A percentile compares a stretch with the other conserved stretches of the same genome.
Conservation (phyloP, 30 jellyfish, hydroid and myxozoan genomes). For the Turritopsis dohrnii region DNA sequence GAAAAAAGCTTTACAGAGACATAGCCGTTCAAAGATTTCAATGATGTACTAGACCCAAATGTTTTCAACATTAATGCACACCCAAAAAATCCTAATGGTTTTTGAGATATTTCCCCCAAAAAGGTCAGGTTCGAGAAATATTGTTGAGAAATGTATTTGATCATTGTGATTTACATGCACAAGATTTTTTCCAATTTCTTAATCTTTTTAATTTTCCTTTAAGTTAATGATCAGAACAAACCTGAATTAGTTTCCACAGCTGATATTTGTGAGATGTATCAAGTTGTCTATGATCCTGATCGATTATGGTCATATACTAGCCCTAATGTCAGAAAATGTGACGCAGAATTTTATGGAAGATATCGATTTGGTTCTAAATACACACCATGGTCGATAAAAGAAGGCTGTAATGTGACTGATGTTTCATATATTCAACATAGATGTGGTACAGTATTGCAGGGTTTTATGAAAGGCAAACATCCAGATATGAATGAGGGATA, state of each 20-base stretch:
- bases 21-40: too few relatives aligned
- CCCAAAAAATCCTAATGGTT: too few relatives aligned
- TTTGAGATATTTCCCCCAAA: too few relatives aligned
- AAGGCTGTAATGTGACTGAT: slow-evolving; percentile 33
- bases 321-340: slow-evolving; percentile 58
- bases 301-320: slow-evolving; percentile 50
- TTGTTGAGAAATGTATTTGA: too few relatives aligned
- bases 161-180: too few relatives aligned
- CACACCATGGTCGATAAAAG: slow-evolving; percentile 50
- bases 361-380: slow-evolving; percentile 69
- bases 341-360: slow-evolving; percentile 63
- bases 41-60: too few relatives aligned
- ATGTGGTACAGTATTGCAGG: slow-evolving; percentile 76
- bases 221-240: slow-evolving; percentile 25
- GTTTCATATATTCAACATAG: background rate
- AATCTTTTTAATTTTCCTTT: too few relatives aligned
- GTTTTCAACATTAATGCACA: too few relatives aligned
- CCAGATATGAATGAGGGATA: slow-evolving; percentile 39
- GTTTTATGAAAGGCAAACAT: slow-evolving; percentile 52
- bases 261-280: slow-evolving; percentile 49
- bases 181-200: too few relatives aligned
- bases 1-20: too few relatives aligned
- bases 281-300: slow-evolving; percentile 38
- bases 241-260: slow-evolving; percentile 2
- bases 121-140: too few relatives aligned